Evolutionary conservation across 1,140 invertebrate species (phyloP), one percentile per base, ranked within the genome.

Genomic region (Zophobas atratus): DNA sequence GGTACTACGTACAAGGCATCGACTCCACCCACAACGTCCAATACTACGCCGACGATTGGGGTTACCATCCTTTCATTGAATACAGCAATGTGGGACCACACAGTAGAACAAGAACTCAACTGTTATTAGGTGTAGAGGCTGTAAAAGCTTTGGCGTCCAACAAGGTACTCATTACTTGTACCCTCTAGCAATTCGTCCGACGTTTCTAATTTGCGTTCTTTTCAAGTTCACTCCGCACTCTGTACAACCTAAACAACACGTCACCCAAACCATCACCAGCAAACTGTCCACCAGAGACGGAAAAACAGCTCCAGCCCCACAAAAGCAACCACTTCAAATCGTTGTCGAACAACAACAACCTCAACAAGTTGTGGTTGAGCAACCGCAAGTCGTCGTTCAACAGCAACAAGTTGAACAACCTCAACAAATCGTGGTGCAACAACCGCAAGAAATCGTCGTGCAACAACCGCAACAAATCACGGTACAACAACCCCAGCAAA

Each of bases 41-140:
- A 71, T 92, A 92, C 84, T 84, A 89, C 67, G 89, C 89, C 0
- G 89, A 92, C 78, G 89, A 90, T 80, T 90, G 89, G 88, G 90
- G 91, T 38, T 92, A 91, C 85, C 91, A 92, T 87, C 90, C 91
- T 20, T 85, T 90, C 1, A 88, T 91, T 33, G 88, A 89, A 72
- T 90, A 91, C 80, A 88, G 86, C 76, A 82, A 83, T 57, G 77
- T 82, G n/a, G 83, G 86, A 55, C 84, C 87, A n/a, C 85, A 87
- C 71, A 85, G 86, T 80, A 78, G 84, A 74, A 82, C 85, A 6
- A 88, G 81, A 75, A 86, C 86, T 48, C 88, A 85, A 76, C 89
- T 92, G 57, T 89, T 90, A 1, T 81, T 91, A 0, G 91, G 90
- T 6, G 88, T 89, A 78, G 87, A 88, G 77, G 90, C 90, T 20